These are phyloP conservation scores for Hyles vespertilio DNA, from an alignment of 1,140 invertebrate species.

Conservation along the genomic window DNA sequence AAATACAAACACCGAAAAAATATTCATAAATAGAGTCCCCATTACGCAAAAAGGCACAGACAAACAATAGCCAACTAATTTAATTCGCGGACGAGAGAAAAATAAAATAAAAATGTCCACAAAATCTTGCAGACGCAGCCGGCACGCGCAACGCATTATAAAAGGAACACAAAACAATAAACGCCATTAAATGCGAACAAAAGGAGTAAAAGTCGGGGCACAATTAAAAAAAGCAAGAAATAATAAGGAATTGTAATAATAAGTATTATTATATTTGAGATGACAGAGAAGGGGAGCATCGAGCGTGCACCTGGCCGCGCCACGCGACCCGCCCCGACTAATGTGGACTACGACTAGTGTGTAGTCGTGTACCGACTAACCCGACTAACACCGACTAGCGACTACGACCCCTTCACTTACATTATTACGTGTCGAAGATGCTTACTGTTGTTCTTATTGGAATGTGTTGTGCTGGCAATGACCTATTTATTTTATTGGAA, in stretches of 20 bases:
- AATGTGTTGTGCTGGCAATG: too few species aligned
- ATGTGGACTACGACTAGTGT: too few species aligned
- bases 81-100: slow-evolving; percentile 8
- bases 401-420: slow-evolving; percentile 1
- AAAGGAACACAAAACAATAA: slow-evolving; percentile 65
- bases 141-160: slow-evolving; percentile 57
- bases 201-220: slow-evolving; percentile 70
- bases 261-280: slow-evolving; percentile 68
- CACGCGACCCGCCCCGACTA: slow-evolving; percentile 37
- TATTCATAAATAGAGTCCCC: too few species aligned
- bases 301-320: slow-evolving; percentile 48
- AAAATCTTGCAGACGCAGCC: slow-evolving; percentile 60
- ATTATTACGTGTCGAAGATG: slow-evolving; percentile 25
- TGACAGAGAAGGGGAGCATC: slow-evolving; percentile 42
- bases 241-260: slow-evolving; percentile 74
- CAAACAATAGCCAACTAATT: neutral
- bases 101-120: slow-evolving; percentile 6
- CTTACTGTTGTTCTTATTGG: too few species aligned
- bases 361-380: too few species aligned
- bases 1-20: too few species aligned
- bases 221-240: slow-evolving; percentile 76
- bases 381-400: too few species aligned
- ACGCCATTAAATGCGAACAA: slow-evolving; percentile 71
- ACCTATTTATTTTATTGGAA: too few species aligned
- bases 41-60: too few species aligned